A percentile compares a stretch with the other conserved stretches of the same genome.
Conservation (phyloP, 2,113 vertebrate genomes). For the Dipodomys merriami region DNA sequence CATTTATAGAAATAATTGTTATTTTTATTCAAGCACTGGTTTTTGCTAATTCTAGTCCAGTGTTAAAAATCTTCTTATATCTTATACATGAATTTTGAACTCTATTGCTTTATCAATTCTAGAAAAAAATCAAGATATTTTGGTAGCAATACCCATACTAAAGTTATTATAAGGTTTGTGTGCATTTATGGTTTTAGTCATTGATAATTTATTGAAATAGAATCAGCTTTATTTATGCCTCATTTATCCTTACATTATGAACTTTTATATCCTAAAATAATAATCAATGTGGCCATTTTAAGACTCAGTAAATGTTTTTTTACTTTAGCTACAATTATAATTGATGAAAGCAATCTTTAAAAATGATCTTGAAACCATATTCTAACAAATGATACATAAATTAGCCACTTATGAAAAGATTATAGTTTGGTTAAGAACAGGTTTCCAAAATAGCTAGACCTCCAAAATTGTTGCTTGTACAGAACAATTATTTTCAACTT, state of each 20-base stretch:
- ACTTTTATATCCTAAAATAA: neutral
- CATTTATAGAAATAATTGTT: neutral
- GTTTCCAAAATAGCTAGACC: neutral
- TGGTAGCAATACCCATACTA: neutral
- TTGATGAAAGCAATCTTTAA: neutral
- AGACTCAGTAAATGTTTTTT: neutral
- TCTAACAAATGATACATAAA: neutral
- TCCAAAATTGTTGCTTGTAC: neutral
- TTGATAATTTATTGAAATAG: neutral
- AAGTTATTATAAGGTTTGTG: neutral
- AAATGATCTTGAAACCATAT: neutral
- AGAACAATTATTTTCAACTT: slow-evolving; percentile 32
- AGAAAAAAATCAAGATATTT: neutral
- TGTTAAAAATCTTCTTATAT: neutral
- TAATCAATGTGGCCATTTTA: neutral
- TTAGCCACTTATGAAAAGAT: neutral
- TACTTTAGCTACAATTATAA: neutral
- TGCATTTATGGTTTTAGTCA: neutral
- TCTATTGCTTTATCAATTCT: neutral
- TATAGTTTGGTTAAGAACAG: neutral
- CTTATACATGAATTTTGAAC: neutral
- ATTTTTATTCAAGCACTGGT: neutral
- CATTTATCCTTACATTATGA: neutral
- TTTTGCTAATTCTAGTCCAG: neutral
- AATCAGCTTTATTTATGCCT: neutral